These are phyloP conservation scores for Myotis planiceps DNA, from an alignment of 2,797 vertebrate species.

Conservation along the genomic window DNA sequence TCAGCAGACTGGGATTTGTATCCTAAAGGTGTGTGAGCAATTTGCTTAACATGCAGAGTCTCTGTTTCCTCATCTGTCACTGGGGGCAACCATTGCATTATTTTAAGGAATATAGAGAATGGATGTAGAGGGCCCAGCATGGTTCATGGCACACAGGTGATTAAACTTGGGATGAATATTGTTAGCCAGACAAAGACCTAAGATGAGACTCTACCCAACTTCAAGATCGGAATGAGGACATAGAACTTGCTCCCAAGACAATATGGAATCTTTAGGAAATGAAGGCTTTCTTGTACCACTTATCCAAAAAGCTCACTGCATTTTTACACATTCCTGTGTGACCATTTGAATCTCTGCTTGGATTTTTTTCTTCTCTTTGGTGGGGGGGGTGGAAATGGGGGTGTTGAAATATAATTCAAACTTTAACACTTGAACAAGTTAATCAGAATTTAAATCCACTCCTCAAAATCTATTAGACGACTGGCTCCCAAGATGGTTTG, in stretches of 20 bases:
- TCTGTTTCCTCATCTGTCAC: neutral
- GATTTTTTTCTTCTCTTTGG: neutral
- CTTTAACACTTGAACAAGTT: neutral
- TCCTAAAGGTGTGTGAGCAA: neutral
- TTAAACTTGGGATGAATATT: neutral
- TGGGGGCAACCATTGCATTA: neutral
- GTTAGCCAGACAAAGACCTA: neutral
- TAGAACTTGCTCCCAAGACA: neutral
- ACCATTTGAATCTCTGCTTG: neutral
- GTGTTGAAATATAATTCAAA: neutral
- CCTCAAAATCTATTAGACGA: neutral
- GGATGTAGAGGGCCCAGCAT: neutral
- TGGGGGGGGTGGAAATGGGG: neutral
- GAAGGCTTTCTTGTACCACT: neutral
- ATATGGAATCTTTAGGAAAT: neutral
- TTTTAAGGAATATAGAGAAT: neutral
- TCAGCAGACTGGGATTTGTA: neutral
- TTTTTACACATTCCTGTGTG: neutral
- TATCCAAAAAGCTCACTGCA: neutral
- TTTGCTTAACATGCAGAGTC: neutral
- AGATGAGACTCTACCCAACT: neutral
- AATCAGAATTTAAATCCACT: neutral
- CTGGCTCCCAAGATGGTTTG: neutral
- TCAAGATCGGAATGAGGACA: neutral
- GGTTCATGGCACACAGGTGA: neutral